phyloP scores from a whole-genome alignment of 2,797 vertebrate genomes.

The Falco berigora region DNA sequence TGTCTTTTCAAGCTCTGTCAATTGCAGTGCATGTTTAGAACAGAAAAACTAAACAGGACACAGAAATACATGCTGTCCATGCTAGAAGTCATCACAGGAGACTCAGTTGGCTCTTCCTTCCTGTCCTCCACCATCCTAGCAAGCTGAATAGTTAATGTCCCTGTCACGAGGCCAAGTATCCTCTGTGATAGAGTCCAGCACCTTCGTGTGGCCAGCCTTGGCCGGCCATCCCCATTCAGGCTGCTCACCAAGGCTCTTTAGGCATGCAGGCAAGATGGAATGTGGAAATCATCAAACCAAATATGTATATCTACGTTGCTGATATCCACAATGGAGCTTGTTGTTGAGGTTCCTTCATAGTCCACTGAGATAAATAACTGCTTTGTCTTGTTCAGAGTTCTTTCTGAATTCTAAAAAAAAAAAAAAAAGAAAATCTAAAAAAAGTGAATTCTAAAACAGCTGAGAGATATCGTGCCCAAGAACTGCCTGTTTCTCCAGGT shows the following conservation, averaged over 20 bases:
- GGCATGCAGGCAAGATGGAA: background rate
- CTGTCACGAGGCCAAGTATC: background rate
- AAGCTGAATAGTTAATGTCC: background rate
- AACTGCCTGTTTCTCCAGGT: background rate
- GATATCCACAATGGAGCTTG: background rate
- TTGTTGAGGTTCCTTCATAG: background rate
- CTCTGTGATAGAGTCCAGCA: background rate
- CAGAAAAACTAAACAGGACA: background rate
- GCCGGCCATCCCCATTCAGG: background rate
- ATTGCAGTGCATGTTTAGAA: background rate
- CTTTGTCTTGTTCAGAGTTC: background rate
- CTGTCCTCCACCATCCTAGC: background rate
- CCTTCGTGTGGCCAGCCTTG: rapidly evolving
- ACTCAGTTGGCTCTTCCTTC: background rate
- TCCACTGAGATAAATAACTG: background rate
- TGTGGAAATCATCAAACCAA: background rate
- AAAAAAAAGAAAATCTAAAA: too few species aligned
- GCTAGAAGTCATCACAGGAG: background rate
- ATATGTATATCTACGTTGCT: background rate
- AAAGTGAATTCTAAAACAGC: background rate
- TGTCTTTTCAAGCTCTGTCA: background rate
- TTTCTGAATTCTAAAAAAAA: too few species aligned
- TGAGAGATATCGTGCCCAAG: background rate
- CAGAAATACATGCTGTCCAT: background rate
- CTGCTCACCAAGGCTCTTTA: background rate